Evolutionary conservation across 2,113 vertebrate species (phyloP).

Genomic region (Chloropsis cyanopogon): DNA sequence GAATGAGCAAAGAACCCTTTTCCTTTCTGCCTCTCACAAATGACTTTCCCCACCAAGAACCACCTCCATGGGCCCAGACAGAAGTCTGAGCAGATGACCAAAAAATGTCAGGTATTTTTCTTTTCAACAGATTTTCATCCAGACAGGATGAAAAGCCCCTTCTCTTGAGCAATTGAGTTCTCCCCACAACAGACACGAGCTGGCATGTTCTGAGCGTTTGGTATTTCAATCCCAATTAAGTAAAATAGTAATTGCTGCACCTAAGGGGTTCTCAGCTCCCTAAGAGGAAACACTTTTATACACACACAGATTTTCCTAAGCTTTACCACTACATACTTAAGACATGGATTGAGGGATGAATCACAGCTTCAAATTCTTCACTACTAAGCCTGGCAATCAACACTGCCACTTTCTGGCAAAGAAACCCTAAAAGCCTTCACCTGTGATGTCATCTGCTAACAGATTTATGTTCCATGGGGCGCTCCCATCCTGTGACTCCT

Average conservation of each 20-base stretch:
- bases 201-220: neutral
- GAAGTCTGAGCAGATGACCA: neutral
- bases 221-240: conserved; percentile 47
- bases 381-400: conserved; percentile 23
- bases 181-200: conserved; percentile 2
- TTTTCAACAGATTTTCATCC: neutral
- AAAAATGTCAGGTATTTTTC: neutral
- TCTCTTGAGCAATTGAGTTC: neutral
- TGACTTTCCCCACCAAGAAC: neutral
- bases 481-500: neutral
- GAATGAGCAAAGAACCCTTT: neutral
- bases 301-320: conserved; percentile 5
- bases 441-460: neutral
- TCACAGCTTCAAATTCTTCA: conserved; percentile 20
- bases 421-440: neutral
- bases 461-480: neutral
- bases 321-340: neutral
- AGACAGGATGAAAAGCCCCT: neutral
- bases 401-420: neutral
- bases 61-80: neutral
- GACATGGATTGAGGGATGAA: neutral
- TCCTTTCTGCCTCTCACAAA: neutral
- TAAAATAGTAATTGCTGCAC: conserved; percentile 21
- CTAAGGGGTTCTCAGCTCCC: conserved; percentile 25
- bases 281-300: neutral